These are phyloP conservation scores for Podargus strigoides DNA, from an alignment of 2,797 vertebrate species.

Conservation along the genomic window DNA sequence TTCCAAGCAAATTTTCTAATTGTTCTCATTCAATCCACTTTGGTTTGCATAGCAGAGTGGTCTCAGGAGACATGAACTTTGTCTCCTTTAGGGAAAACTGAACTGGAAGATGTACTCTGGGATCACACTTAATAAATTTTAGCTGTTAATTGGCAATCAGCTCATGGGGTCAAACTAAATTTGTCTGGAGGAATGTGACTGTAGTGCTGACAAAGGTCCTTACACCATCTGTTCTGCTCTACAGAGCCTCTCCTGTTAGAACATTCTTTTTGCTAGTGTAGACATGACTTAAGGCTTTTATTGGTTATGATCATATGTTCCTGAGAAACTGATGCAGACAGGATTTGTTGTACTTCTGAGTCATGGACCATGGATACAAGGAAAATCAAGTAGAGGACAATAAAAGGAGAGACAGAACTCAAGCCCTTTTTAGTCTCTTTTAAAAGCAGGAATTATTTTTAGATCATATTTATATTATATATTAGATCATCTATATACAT, in stretches of 20 bases:
- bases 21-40: neutral
- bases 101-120: neutral
- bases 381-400: neutral
- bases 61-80: neutral
- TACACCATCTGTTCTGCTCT: neutral
- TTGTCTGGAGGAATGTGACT: neutral
- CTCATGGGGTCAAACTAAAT: neutral
- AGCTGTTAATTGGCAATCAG: neutral
- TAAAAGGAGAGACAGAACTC: neutral
- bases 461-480: neutral
- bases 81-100: neutral
- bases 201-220: neutral
- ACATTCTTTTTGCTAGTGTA: neutral
- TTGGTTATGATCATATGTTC: neutral
- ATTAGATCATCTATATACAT: neutral
- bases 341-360: neutral
- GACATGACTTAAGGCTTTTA: neutral
- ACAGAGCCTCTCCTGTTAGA: neutral
- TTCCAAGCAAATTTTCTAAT: neutral
- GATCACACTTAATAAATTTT: neutral
- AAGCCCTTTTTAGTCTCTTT: neutral
- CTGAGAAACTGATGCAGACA: neutral
- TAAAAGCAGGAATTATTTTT: neutral
- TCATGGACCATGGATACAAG: neutral
- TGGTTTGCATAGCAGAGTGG: neutral